Base-by-base conservation (phyloP, 1,140 invertebrate species). In the Drosophila ironensis region DNA sequence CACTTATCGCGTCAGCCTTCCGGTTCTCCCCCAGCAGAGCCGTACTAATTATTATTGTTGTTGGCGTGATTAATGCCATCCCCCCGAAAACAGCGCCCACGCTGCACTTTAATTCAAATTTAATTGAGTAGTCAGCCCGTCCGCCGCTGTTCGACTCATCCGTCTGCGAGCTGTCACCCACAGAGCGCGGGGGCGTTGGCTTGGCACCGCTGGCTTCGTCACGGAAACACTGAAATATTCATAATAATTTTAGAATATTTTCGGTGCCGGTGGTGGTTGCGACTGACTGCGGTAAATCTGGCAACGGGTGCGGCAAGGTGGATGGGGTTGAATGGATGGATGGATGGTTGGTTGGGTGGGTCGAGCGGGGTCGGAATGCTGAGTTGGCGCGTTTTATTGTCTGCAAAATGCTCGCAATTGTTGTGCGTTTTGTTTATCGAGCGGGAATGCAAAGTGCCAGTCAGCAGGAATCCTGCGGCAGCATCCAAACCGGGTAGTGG, bases 41-140 rank as follows among this genome's bases (percentile, higher is more conserved):
- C n/a, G 19, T 38, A 28, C 42, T 64, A 64, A 64, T 64, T 64
- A 48, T 64, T 63, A 63, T 63, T 64, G 57, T 48, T 40, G 60
- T 14, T 63, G 57, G 30, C 17, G 42, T 63, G 60, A 63, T 63
- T 63, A 63, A 63, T 48, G 57, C 42, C 60, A 40, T 42, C 56
- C 19, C 24, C 33, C 56, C 8, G 16, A 12, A 12, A 37, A 7
- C 14, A 8, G 2, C 12, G 53, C 38, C 56, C 35, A 14, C 35
- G 46, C 30, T 28, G 64, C 48, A 33, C 38, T 66, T 71, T 69
- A 68, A 87, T 60, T 60, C 35, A 84, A 82, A 78, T 78, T 78
- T 82, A 87, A 87, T 87, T 87, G 82, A 87, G 77, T 87, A 72
- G 66, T 78, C 30, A 12, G 7, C 30, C 9, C 5, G 63, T 70